Conservation (phyloP, 2,888 invertebrate genomes). For the Amphipyra berbera region DNA sequence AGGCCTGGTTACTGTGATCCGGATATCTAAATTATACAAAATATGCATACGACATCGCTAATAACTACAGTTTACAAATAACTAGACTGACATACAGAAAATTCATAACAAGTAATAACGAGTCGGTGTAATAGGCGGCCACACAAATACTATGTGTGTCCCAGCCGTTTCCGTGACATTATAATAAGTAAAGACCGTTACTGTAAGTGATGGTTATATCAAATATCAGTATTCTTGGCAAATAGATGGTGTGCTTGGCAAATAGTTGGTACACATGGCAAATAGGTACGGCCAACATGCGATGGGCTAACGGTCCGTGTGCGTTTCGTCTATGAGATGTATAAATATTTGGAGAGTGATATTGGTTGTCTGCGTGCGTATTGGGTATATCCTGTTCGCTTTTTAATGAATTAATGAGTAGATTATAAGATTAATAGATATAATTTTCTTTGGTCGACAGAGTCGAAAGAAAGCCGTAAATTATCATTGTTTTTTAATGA, state of each 20-base stretch:
- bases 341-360: constrained; percentile 55
- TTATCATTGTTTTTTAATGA: too few relatives aligned
- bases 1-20: background rate
- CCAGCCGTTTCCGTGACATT: constrained; percentile 62
- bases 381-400: constrained; percentile 58
- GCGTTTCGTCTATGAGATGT: constrained; percentile 38
- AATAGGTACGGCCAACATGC: constrained; percentile 57
- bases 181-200: constrained; percentile 66
- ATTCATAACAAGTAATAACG: constrained; percentile 57
- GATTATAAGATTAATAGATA: background rate
- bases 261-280: constrained; percentile 48
- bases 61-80: constrained; percentile 38
- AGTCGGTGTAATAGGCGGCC: constrained; percentile 59
- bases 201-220: constrained; percentile 70
- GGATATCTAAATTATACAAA: constrained; percentile 25
- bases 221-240: constrained; percentile 63
- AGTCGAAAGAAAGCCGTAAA: too few relatives aligned
- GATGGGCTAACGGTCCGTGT: constrained; percentile 60
- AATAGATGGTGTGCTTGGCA: constrained; percentile 43
- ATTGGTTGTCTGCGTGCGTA: constrained; percentile 29
- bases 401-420: constrained; percentile 38
- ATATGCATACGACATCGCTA: constrained; percentile 30
- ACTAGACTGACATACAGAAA: constrained; percentile 53
- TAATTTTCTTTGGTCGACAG: background rate
- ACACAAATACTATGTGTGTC: constrained; percentile 54